These are phyloP conservation scores for Poecilia gillii DNA, from an alignment of 2,797 vertebrate species.

Conservation along the genomic window DNA sequence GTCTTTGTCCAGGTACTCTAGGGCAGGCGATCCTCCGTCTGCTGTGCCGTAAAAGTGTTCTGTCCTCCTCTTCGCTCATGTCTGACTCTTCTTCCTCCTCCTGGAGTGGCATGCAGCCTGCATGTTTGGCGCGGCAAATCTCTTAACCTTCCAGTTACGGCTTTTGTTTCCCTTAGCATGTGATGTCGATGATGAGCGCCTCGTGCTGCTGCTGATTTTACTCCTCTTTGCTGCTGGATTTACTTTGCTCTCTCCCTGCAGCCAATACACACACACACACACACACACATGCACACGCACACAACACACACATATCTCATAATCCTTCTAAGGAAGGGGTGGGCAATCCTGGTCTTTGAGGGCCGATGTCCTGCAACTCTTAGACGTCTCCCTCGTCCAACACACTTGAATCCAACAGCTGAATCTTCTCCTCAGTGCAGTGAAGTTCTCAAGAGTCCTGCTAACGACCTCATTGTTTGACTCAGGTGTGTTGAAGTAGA, in stretches of 20 bases:
- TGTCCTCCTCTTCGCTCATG: slow-evolving; percentile 20
- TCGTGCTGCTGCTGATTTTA: slow-evolving; percentile 8
- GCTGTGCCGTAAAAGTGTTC: slow-evolving; percentile 11
- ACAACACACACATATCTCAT: slow-evolving; percentile 4
- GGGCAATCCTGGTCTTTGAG: too few species aligned
- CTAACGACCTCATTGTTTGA: too few species aligned
- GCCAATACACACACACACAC: slow-evolving; percentile 30
- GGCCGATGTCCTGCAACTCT: too few species aligned
- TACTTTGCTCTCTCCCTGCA: slow-evolving; percentile 55
- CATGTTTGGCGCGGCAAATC: slow-evolving; percentile 34
- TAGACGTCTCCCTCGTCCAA: too few species aligned
- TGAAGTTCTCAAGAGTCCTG: too few species aligned
- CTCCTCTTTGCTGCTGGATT: slow-evolving; percentile 38
- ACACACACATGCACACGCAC: not conserved
- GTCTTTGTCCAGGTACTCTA: slow-evolving; percentile 90
- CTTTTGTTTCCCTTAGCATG: slow-evolving; percentile 42
- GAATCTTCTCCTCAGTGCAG: too few species aligned
- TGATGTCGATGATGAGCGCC: slow-evolving; percentile 29
- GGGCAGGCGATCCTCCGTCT: slow-evolving; percentile 4
- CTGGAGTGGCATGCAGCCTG: slow-evolving; percentile 51
- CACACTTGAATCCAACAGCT: too few species aligned
- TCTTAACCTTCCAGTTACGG: slow-evolving; percentile 31
- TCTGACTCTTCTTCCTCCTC: slow-evolving; percentile 34
- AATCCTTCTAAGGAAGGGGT: not conserved
- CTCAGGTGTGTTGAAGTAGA: too few species aligned